Conservation (phyloP, 2,797 vertebrate species). For the Danio tinwini region DNA sequence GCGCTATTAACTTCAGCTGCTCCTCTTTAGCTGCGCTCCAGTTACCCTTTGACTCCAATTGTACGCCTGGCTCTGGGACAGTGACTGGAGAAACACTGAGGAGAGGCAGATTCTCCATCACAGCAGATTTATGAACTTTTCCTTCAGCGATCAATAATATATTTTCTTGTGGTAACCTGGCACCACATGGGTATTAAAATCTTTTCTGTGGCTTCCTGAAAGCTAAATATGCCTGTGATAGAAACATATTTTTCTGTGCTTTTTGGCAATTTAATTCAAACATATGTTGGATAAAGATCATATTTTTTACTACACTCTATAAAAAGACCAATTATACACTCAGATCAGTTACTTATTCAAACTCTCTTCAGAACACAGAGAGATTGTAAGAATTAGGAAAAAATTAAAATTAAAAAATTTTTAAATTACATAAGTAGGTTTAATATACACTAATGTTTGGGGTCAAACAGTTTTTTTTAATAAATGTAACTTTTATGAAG, state of each 20-base stretch:
- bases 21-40: slow-evolving; percentile 34
- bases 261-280: background rate
- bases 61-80: slow-evolving; percentile 12
- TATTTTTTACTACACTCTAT: background rate
- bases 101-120: slow-evolving; percentile 29
- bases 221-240: background rate
- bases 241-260: background rate
- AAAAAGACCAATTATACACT: no score
- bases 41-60: slow-evolving; percentile 21
- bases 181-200: background rate
- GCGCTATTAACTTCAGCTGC: slow-evolving; percentile 41
- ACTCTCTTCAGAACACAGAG: no score
- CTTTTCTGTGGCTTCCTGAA: background rate
- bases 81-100: background rate
- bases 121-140: slow-evolving; percentile 21
- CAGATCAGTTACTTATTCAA: background rate
- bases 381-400: background rate
- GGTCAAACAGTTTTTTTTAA: background rate
- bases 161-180: slow-evolving; percentile 14
- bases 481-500: background rate
- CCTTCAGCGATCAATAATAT: slow-evolving; percentile 7
- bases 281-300: background rate
- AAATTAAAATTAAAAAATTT: background rate
- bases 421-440: background rate
- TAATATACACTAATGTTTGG: background rate